Conservation (phyloP, 2,888 invertebrate species). For the Spicauda simplicius region DNA sequence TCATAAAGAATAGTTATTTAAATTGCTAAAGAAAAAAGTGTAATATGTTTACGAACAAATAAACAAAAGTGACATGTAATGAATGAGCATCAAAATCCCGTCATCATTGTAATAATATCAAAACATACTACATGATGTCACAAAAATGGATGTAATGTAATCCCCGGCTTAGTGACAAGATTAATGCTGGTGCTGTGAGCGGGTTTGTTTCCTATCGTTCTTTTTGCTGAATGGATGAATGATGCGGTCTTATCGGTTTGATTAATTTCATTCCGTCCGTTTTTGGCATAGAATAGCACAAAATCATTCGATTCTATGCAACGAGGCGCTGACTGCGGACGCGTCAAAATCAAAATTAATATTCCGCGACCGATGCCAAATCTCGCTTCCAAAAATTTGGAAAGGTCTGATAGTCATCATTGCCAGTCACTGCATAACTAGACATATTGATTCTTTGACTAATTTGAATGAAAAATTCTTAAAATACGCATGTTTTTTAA, state of each 20-base stretch:
- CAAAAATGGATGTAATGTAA: conserved; percentile 31
- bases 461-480: background rate
- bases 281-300: conserved; percentile 27
- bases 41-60: too few species aligned
- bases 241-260: conserved; percentile 35
- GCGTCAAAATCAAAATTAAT: conserved; percentile 14
- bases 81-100: too few species aligned
- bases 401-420: conserved; percentile 4
- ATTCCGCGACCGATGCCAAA: conserved; percentile 26
- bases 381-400: conserved; percentile 5
- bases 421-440: conserved; percentile 2
- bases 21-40: too few species aligned
- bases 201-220: conserved; percentile 43
- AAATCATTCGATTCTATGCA: conserved; percentile 28
- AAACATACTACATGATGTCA: conserved; percentile 23
- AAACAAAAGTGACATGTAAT: too few species aligned
- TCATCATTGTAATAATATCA: conserved; percentile 24
- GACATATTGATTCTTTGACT: background rate
- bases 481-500: too few species aligned
- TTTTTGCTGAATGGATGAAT: conserved; percentile 36
- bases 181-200: conserved; percentile 40
- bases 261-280: conserved; percentile 28
- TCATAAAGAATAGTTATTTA: too few species aligned
- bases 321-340: conserved; percentile 14
- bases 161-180: conserved; percentile 29